Conservation (phyloP, 2,888 invertebrate species). For the Ormyrus thymus region DNA sequence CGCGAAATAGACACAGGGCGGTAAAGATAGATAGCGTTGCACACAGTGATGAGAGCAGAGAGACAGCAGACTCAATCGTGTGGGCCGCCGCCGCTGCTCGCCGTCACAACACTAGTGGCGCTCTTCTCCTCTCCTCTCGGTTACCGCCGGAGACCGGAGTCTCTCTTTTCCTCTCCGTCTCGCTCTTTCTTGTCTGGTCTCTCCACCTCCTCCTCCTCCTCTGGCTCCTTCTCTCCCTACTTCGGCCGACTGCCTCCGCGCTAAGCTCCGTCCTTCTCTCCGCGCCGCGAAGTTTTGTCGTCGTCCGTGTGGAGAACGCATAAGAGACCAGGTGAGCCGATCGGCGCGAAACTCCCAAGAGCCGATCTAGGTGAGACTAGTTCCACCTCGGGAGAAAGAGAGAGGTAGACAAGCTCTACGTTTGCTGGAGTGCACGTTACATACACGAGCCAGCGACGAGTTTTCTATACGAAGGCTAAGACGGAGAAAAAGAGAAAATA, state of each 20-base stretch:
- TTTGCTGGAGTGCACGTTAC: no score
- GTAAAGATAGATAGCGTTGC: background rate
- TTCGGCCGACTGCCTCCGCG: background rate
- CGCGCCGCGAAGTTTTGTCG: constrained; percentile 27
- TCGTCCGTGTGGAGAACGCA: constrained; percentile 27
- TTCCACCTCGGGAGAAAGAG: constrained; percentile 13
- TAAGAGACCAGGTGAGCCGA: background rate
- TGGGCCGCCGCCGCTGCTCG: constrained; percentile 62
- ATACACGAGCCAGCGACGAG: no score
- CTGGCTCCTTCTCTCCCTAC: constrained; percentile 46
- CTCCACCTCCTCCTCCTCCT: background rate
- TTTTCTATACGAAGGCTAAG: no score
- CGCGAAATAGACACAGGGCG: background rate
- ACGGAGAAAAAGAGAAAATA: no score
- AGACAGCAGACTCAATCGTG: constrained; percentile 4
- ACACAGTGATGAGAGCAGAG: background rate
- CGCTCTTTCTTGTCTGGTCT: background rate
- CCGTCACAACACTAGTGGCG: constrained; percentile 70
- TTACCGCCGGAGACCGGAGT: constrained; percentile 3
- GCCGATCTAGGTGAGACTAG: constrained; percentile 31
- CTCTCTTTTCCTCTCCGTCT: constrained; percentile 14
- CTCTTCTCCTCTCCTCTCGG: constrained; percentile 49
- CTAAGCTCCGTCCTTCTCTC: constrained; percentile 19
- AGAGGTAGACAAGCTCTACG: constrained; percentile 10
- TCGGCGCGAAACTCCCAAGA: background rate